phyloP scores from a whole-genome alignment of 2,797 vertebrate species.

The Rhinatrema bivittatum region DNA sequence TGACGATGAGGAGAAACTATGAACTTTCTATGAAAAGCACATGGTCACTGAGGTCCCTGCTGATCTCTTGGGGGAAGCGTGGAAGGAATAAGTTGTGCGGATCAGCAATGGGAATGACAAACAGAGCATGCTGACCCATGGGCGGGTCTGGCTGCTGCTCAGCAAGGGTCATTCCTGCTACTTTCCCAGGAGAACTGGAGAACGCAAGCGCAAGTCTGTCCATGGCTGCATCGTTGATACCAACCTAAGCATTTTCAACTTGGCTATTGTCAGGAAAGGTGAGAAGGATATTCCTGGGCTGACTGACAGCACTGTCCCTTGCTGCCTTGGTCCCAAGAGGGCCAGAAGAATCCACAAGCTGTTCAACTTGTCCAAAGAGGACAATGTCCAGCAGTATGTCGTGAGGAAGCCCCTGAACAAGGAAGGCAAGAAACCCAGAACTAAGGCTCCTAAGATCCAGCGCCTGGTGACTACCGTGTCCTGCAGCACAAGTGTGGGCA shows the following conservation, averaged over 20 bases:
- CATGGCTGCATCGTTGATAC: constrained; percentile 95
- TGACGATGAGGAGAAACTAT: constrained; percentile 92
- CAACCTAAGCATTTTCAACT: constrained; percentile 91
- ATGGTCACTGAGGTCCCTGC: constrained; percentile 93
- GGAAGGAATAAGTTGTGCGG: constrained; percentile 96
- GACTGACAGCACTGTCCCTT: constrained; percentile 92
- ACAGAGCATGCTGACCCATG: constrained; percentile 89
- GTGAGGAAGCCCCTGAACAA: constrained; percentile 91
- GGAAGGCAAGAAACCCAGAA: constrained; percentile 95
- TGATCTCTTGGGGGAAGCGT: constrained; percentile 90
- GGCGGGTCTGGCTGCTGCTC: constrained; percentile 88
- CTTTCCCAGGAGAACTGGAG: constrained; percentile 88
- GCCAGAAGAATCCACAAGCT: constrained; percentile 96
- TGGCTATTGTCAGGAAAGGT: constrained; percentile 97
- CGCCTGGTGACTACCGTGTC: constrained; percentile 89
- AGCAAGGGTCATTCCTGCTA: constrained; percentile 98
- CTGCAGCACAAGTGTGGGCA: constrained; percentile 91
- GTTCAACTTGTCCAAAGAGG: constrained; percentile 95
- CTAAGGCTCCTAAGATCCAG: constrained; percentile 97
- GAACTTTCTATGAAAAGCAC: constrained; percentile 93
- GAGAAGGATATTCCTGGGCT: constrained; percentile 96
- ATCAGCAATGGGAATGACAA: constrained; percentile 97
- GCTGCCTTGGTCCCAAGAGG: constrained; percentile 91
- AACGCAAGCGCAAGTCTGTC: constrained; percentile 94
- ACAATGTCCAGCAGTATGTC: constrained; percentile 93